Conservation (phyloP, 2,113 vertebrate species). For the Patagioenas fasciata region DNA sequence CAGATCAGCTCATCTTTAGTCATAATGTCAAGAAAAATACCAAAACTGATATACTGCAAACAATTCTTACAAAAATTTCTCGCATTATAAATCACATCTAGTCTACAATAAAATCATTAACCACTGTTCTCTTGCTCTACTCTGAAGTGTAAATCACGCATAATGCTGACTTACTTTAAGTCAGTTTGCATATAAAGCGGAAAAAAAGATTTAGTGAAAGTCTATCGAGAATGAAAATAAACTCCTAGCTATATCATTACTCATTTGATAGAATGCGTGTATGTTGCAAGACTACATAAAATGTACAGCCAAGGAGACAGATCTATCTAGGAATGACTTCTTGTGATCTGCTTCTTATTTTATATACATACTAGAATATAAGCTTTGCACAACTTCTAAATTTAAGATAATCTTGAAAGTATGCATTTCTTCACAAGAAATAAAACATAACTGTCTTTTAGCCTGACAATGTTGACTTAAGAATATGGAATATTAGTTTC, state of each 20-base stretch:
- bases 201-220: neutral
- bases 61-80: slow-evolving; percentile 14
- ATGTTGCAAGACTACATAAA: slow-evolving; percentile 7
- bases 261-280: neutral
- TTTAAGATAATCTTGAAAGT: slow-evolving; percentile 44
- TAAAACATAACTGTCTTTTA: slow-evolving; percentile 67
- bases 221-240: slow-evolving; percentile 37
- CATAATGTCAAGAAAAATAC: slow-evolving; percentile 32
- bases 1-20: slow-evolving; percentile 35
- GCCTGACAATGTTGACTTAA: slow-evolving; percentile 20
- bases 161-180: slow-evolving; percentile 35
- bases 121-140: neutral
- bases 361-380: slow-evolving; percentile 36
- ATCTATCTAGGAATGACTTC: neutral
- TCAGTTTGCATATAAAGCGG: slow-evolving; percentile 1
- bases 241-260: neutral
- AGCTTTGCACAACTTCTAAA: slow-evolving; percentile 35
- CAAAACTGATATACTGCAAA: slow-evolving; percentile 18
- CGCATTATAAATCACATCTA: slow-evolving; percentile 24
- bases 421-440: slow-evolving; percentile 57
- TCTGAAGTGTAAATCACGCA: slow-evolving; percentile 40
- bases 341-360: slow-evolving; percentile 35
- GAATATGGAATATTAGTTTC: slow-evolving; percentile 66
- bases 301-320: neutral
- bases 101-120: slow-evolving; percentile 38